Evolutionary conservation across 1,140 invertebrate species (phyloP).

Genomic region (Whitmania pigra): DNA sequence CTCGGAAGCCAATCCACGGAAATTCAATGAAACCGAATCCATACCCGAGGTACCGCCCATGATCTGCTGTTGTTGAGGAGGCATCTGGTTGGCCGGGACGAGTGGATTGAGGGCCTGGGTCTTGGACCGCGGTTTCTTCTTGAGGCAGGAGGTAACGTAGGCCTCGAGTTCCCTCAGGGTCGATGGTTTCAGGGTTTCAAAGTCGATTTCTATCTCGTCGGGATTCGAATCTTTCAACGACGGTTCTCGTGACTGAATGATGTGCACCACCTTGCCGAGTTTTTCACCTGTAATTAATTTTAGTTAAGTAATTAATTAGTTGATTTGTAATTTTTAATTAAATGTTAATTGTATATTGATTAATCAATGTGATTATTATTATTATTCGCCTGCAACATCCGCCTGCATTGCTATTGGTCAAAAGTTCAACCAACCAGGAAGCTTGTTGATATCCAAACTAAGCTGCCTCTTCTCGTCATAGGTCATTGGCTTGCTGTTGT

Average conservation of each 20-base stretch:
- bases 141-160: constrained; percentile 92
- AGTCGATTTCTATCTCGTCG: constrained; percentile 99
- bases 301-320: too few species aligned
- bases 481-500: constrained; percentile 96
- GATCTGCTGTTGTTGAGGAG: not conserved
- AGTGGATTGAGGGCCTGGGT: not conserved
- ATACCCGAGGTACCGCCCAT: not conserved
- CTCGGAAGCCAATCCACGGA: not conserved
- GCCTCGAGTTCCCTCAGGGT: constrained; percentile 91
- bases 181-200: constrained; percentile 95
- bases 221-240: constrained; percentile 95
- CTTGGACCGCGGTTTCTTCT: constrained; percentile 49
- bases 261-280: constrained; percentile 91
- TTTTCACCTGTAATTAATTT: constrained; percentile 50
- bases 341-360: too few species aligned
- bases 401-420: too few species aligned
- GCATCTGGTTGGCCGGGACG: not conserved
- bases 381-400: too few species aligned
- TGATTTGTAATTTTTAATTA: too few species aligned
- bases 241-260: constrained; percentile 93
- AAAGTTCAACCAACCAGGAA: constrained; percentile 59
- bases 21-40: not conserved
- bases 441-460: constrained; percentile 94
- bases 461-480: constrained; percentile 98
- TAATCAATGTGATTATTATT: too few species aligned